Evolutionary conservation across 2,113 vertebrate genomes (phyloP).

Genomic region (Scortum barcoo): DNA sequence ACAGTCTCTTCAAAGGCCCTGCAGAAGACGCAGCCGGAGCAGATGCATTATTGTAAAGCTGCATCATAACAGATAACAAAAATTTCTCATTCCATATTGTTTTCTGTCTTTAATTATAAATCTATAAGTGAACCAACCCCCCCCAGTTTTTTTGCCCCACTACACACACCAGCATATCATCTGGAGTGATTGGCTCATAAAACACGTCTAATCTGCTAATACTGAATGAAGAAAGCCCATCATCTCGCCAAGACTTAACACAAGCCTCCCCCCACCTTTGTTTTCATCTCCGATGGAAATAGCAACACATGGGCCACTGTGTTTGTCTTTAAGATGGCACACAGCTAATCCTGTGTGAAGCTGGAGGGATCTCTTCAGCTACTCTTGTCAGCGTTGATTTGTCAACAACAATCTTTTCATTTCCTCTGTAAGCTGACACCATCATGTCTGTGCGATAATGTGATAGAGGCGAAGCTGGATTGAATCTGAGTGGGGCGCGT

Average conservation of each 20-base stretch:
- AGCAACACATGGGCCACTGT: conserved; percentile 78
- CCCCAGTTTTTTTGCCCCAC: conserved; percentile 22
- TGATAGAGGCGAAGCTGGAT: conserved; percentile 72
- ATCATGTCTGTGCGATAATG: conserved; percentile 70
- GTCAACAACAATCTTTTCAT: conserved; percentile 82
- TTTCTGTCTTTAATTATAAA: conserved; percentile 75
- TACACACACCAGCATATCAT: conserved; percentile 63
- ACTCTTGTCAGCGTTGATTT: conserved; percentile 81
- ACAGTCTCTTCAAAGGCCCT: conserved; percentile 66
- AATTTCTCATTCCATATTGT: conserved; percentile 65
- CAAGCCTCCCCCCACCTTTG: conserved; percentile 69
- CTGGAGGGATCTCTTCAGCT: conserved; percentile 81
- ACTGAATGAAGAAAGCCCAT: conserved; percentile 78
- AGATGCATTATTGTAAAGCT: conserved; percentile 41
- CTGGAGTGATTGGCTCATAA: conserved; percentile 74
- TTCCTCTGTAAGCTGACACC: conserved; percentile 81
- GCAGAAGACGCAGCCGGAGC: conserved; percentile 45
- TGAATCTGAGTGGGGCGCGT: conserved; percentile 62
- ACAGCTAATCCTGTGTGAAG: conserved; percentile 81
- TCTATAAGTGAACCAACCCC: conserved; percentile 61
- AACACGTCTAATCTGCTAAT: conserved; percentile 83
- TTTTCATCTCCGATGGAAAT: conserved; percentile 80
- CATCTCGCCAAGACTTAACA: conserved; percentile 74
- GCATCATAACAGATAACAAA: conserved; percentile 49
- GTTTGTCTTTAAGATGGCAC: conserved; percentile 78